Evolutionary conservation across 2,113 vertebrate species (phyloP).

Genomic region (Megaleporinus macrocephalus): DNA sequence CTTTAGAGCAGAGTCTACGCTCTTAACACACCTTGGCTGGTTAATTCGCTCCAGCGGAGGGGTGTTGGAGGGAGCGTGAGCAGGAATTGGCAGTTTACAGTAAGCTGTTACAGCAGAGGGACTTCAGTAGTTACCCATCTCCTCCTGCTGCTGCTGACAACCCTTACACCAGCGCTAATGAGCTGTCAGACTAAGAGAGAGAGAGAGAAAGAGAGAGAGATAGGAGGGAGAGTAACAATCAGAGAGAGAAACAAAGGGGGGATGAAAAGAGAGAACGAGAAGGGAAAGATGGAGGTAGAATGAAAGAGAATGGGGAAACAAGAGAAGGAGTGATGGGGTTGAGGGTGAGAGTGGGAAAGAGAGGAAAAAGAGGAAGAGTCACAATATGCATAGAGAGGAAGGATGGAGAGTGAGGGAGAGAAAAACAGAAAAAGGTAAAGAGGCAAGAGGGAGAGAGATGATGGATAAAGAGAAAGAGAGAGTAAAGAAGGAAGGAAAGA

Average conservation of each 20-base stretch:
- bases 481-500: neutral
- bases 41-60: constrained; percentile 6
- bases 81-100: constrained; percentile 19
- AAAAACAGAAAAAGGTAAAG: neutral
- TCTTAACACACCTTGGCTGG: neutral
- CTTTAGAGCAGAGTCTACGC: neutral
- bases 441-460: neutral
- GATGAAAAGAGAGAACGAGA: neutral
- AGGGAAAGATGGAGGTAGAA: neutral
- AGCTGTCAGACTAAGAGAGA: constrained; percentile 31
- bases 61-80: neutral
- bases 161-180: constrained; percentile 35
- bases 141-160: constrained; percentile 5
- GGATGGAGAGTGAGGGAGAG: too few relatives aligned
- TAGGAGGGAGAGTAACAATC: neutral
- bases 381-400: too few relatives aligned
- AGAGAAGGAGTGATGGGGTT: neutral
- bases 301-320: neutral
- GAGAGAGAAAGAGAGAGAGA: neutral
- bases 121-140: constrained; percentile 2
- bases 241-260: neutral
- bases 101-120: constrained; percentile 18
- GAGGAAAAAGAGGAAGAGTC: neutral
- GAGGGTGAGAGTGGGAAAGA: too few relatives aligned
- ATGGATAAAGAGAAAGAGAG: neutral